Conservation (phyloP, 2,113 vertebrate genomes). For the Synchiropus splendidus region DNA sequence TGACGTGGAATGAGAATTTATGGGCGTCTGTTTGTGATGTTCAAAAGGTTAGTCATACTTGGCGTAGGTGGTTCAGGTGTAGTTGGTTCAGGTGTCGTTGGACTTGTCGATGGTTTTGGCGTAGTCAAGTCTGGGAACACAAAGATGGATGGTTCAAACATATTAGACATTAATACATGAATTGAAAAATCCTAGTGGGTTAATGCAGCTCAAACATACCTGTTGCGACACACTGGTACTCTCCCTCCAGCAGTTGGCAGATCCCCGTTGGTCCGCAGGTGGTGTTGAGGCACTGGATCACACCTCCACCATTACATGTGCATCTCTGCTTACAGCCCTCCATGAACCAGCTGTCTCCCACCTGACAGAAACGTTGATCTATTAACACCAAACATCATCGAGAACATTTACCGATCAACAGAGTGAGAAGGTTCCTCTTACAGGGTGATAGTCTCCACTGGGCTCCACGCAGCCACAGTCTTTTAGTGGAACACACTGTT, state of each 20-base stretch:
- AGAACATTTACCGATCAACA: too few relatives aligned
- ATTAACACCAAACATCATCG: too few relatives aligned
- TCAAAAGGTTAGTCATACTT: constrained; percentile 18
- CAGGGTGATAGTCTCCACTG: constrained; percentile 57
- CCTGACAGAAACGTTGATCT: constrained; percentile 33
- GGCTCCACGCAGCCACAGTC: constrained; percentile 67
- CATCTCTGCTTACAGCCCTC: constrained; percentile 65
- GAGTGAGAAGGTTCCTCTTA: constrained; percentile 33
- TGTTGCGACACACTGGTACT: constrained; percentile 60
- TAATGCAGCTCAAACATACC: constrained; percentile 45
- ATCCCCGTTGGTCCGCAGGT: constrained; percentile 56
- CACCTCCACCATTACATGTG: constrained; percentile 52
- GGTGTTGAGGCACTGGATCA: constrained; percentile 51
- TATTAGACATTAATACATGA: too few relatives aligned
- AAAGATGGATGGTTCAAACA: too few relatives aligned
- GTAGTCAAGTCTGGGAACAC: constrained; percentile 7
- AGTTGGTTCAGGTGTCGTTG: not conserved
- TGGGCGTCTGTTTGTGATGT: not conserved
- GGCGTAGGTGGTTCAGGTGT: constrained; percentile 3
- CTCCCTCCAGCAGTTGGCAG: constrained; percentile 63
- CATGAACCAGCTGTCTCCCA: constrained; percentile 62
- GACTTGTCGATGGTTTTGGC: constrained; percentile 5
- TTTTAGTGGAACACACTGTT: constrained; percentile 55
- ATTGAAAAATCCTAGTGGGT: not conserved
- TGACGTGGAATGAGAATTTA: not conserved